Base-by-base conservation (phyloP, 2,797 vertebrate species). In the Kryptopterus vitreolus region DNA sequence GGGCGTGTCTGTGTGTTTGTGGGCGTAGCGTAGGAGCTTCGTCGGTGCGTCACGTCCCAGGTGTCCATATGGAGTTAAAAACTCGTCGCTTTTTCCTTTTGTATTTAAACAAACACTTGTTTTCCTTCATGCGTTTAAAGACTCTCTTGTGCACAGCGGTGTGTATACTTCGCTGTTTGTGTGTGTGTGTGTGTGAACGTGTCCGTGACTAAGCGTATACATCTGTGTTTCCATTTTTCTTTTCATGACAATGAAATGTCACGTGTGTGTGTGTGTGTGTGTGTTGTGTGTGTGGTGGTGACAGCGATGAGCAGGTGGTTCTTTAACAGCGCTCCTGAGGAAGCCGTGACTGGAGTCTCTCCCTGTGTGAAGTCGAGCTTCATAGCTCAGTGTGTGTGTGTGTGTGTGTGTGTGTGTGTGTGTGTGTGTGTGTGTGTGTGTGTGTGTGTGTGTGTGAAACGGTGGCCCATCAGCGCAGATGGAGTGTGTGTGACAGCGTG, bases 401-500 rank as follows among this genome's bases (percentile, higher is more conserved):
- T 61, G 12, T 52, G 24, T 59, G 15, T 63, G 61, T 63, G 61
- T 66, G 24, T 70, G 68, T 70, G 68, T 71, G 69, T 59, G 50
- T 66, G 79, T 73, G 48, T 38, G 4, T 78, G 62, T 53, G 66
- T 57, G 35, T 53, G 74, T 29, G 65, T 78, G 63, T 10, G 13
- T 1, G 29, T 57, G 43, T 38, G 38, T 33, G 65, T 68, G 76
- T 80, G 77, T 62, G 81, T 29, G 46, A 71, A 68, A 76, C 22
- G 22, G 22, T 55, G 20, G 43, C 43, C 74, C 74, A 84, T 81
- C 80, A 73, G 69, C 55, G 43, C 81, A 87, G 57, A 31, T 81
- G 85, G 81, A 86, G 87, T 82, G 86, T 82, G 86, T 83, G 83
- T 87, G 85, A 88, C 89, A 89, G 88, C 87, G 84, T 85, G 77